Evolutionary conservation across 2,888 invertebrate species (phyloP).

Genomic region (Barypeithes pellucidus): DNA sequence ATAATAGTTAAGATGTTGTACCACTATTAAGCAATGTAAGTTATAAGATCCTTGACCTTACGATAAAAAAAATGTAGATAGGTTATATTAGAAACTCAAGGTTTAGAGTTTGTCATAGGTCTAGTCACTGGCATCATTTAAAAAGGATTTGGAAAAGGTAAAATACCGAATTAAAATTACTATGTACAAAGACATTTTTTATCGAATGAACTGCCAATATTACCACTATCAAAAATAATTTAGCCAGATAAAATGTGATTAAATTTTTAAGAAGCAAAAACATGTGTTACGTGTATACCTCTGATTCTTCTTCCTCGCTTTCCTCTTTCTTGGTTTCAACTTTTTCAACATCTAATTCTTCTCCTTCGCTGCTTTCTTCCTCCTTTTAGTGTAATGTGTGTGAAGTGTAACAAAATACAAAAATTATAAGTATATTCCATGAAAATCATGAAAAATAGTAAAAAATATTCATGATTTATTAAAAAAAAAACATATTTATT

Average conservation of each 20-base stretch:
- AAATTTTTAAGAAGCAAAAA: slow-evolving; percentile 30
- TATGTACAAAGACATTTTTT: no score
- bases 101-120: no score
- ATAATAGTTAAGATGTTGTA: no score
- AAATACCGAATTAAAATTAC: no score
- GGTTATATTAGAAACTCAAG: no score
- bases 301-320: slow-evolving; percentile 39
- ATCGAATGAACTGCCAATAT: background rate
- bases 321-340: slow-evolving; percentile 57
- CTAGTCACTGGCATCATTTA: no score
- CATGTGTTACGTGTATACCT: slow-evolving; percentile 37
- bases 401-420: slow-evolving; percentile 33
- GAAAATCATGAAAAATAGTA: slow-evolving; percentile 27
- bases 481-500: background rate
- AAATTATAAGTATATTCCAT: slow-evolving; percentile 15
- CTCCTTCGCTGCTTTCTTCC: slow-evolving; percentile 59
- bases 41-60: no score
- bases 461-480: slow-evolving; percentile 17
- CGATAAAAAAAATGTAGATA: no score
- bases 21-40: no score
- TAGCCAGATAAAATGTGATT: background rate
- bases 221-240: background rate
- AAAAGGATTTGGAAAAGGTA: no score
- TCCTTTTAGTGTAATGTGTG: slow-evolving; percentile 52
- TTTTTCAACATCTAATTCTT: slow-evolving; percentile 68